Conservation (phyloP, 2,797 vertebrate species). For the Myotis myotis region DNA sequence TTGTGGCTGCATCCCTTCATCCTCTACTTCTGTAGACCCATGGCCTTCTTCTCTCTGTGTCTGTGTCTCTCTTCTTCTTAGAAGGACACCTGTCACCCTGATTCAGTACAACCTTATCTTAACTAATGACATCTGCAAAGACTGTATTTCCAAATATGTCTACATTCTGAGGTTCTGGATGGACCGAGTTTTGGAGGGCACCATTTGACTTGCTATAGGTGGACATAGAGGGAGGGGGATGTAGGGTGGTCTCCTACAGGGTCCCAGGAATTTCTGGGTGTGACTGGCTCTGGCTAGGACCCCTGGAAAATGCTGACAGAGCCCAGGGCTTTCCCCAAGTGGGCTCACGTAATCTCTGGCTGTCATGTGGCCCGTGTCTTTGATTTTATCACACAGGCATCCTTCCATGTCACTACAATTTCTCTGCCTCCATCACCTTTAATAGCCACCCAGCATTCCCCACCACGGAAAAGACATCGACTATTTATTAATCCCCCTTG, state of each 20-base stretch:
- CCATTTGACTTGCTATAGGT: background rate
- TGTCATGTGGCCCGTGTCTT: background rate
- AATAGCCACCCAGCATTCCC: background rate
- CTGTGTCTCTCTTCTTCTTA: background rate
- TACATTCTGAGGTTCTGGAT: background rate
- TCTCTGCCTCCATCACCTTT: background rate
- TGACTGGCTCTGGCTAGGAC: background rate
- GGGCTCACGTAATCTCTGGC: background rate
- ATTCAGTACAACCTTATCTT: background rate
- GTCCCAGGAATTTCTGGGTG: background rate
- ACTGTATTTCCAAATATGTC: background rate
- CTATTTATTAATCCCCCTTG: background rate
- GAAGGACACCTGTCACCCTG: background rate
- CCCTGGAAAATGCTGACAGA: background rate
- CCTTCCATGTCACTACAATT: background rate
- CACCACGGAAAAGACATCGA: rapidly evolving
- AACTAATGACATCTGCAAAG: background rate
- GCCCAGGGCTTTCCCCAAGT: background rate
- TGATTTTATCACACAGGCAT: background rate
- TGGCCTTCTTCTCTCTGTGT: background rate
- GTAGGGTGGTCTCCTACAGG: background rate
- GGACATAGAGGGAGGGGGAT: background rate
- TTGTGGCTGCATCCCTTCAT: background rate
- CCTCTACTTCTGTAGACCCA: background rate
- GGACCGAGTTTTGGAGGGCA: background rate